Evolutionary conservation across 2,888 invertebrate species (phyloP), one percentile per base, ranked within the genome.

Genomic region (Rhagonycha fulva): DNA sequence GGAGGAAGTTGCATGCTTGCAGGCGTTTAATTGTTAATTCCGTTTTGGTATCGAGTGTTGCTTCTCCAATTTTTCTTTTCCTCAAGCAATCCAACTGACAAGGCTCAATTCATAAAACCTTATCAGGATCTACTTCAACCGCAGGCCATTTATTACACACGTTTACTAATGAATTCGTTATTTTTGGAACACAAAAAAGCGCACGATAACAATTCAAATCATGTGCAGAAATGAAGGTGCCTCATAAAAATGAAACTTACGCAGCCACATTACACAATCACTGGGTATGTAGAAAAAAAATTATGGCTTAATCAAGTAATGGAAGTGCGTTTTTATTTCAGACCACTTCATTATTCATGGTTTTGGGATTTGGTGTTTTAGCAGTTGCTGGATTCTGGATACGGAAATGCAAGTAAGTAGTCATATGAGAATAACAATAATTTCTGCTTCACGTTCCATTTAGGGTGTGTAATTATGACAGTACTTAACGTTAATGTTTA

Each of bases 331-430:
- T 24, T 67, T 24, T 72, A 78, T 85, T 86, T 82, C 83, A 89
- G 89, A 84, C 87, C 19, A 84, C 87, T 71, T 82, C 87, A 61
- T 83, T 87, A 76, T 85, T 86, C 74, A 82, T 89, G 74, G 82
- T 88, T 71, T 84, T 88, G 73, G 88, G 87, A 14, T 83, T 89
- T 74, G 89, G 87, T 62, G 83, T 88, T 63, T 83, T 89, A 47
- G 89, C 88, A 12, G 84, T 89, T 19, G 86, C 89, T 26, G 87
- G 88, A 19, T 89, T 89, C 81, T 88, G 89, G 88, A 86, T 89
- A 62, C 82, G 87, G 76, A 88, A 87, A 82, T 89, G 89, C 87
- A 88, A 89, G 89, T 89, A 82, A 86, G 86, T 84, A 47, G 63
- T 23, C 63, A 24, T 68, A 14, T 24, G 68, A 68, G 47, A 68